Conservation (phyloP, 2,113 vertebrate genomes). For the Nothocercus julius region DNA sequence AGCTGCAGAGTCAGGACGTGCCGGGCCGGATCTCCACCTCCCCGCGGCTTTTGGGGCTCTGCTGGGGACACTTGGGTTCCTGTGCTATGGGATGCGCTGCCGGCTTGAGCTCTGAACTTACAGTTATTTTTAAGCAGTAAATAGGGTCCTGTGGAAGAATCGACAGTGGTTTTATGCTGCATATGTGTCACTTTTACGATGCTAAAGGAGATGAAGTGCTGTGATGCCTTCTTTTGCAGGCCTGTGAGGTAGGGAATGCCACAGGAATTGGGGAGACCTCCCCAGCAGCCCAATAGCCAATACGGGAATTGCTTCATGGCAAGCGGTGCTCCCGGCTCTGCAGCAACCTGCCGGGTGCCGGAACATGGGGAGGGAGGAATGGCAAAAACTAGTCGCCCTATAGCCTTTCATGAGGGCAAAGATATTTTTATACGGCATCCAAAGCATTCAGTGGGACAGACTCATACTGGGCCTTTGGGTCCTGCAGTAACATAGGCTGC, state of each 20-base stretch:
- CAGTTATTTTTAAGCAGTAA: slow-evolving; percentile 18
- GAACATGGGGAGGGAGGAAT: neutral
- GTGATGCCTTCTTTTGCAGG: neutral
- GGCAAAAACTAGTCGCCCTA: neutral
- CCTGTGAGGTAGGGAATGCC: neutral
- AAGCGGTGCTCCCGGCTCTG: neutral
- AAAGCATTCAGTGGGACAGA: neutral
- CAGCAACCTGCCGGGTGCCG: neutral
- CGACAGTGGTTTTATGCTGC: neutral
- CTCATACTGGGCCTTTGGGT: neutral
- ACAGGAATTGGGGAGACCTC: neutral
- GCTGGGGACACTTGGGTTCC: slow-evolving; percentile 24
- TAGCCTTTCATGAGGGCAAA: neutral
- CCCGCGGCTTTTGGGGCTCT: slow-evolving; percentile 43
- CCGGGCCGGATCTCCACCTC: slow-evolving; percentile 48
- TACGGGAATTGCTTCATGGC: neutral
- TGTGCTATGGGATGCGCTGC: neutral
- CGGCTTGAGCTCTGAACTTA: slow-evolving; percentile 24
- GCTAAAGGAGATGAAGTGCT: neutral
- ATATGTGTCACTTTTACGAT: neutral
- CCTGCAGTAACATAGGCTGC: neutral
- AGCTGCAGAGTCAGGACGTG: slow-evolving; percentile 34
- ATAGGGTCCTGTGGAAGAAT: neutral
- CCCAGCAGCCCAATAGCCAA: neutral
- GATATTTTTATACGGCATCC: neutral